Percentiles rank a stretch among this genome's conserved stretches.
Evolutionary conservation across 2,888 invertebrate species (phyloP).

Genomic region (Ichneumoninae sp.): DNA sequence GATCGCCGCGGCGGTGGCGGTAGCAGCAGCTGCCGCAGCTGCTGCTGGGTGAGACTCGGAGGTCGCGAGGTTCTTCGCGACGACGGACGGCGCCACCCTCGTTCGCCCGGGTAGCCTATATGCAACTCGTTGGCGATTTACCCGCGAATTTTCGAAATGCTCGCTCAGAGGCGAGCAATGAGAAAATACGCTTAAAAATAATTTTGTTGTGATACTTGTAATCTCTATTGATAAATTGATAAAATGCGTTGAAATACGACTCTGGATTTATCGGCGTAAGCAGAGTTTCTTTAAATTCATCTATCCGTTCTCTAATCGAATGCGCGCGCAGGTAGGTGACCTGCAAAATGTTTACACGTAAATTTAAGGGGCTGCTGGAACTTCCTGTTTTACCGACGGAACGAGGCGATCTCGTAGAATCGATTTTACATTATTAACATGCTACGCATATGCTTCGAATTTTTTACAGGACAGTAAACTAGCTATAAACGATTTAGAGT

Average conservation of each 20-base stretch:
- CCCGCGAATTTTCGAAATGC: slow-evolving; percentile 54
- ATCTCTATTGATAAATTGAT: not conserved
- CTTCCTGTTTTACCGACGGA: too few species aligned
- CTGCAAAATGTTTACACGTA: not conserved
- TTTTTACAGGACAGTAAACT: too few species aligned
- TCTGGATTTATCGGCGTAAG: not conserved
- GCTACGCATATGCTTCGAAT: too few species aligned
- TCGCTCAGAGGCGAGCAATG: not conserved
- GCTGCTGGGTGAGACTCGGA: slow-evolving; percentile 20
- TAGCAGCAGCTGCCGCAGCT: slow-evolving; percentile 17
- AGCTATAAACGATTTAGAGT: too few species aligned
- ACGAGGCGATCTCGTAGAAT: too few species aligned
- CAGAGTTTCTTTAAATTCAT: not conserved
- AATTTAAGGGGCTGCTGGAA: too few species aligned
- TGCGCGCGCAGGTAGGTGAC: not conserved
- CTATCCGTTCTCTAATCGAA: not conserved
- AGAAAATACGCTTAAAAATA: not conserved
- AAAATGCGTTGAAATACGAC: too few species aligned
- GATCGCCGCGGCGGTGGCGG: not conserved
- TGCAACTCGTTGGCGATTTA: not conserved
- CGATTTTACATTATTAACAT: too few species aligned
- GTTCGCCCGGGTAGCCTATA: slow-evolving; percentile 13
- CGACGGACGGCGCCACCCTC: slow-evolving; percentile 61
- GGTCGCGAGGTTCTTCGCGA: slow-evolving; percentile 34
- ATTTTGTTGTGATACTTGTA: not conserved